Evolutionary conservation across 64 coral and sea anemone species (phyloP), one percentile per base, ranked within the genome.

Genomic region (Cladopsammia gracilis): DNA sequence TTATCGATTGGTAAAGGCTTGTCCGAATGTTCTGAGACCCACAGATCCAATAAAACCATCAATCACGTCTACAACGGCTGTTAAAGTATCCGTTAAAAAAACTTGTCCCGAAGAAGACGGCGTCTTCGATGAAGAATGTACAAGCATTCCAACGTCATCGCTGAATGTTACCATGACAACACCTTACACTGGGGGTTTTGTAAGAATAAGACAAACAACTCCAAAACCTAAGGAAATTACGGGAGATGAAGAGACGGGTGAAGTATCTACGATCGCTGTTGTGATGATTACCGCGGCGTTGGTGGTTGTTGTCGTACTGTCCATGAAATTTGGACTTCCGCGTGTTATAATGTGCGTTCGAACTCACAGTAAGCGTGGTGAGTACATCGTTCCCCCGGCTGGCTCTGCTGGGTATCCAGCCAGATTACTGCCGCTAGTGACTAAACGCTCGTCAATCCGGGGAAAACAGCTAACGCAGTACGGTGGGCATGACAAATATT

Each of bases 311-410:
- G 43, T 97, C 2, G 82, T 98, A 6, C 23, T 98, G 2, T 26
- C 90, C 20, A 71, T 94, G 81, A 94, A 94, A 48, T 83, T 98
- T 47, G 69, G 71, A 7, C 79, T 98, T 59, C 96, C 96, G 2
- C 79, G 83, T 10, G 48, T 98, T 61, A 90, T 98, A 19, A 42
- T 64, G 67, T 97, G 88, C 46, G 71, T 98, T 25, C 96, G 96
- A 11, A 98, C 88, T 6, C 96, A 98, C 22, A 98, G 96, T 58
- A 98, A 98, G 91, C 75, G 96, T 54, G 96, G 96, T 4, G 96
- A 98, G 60, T 98, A 98, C 48, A 89, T 98, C 0, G 96, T 98
- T 2, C 96, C 96, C 47, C 87, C 92, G 1, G 45, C 82, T 0
- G 92, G 92, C 3, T 26, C 73, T 3, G 48, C 82, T 52, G 96